phyloP scores from a whole-genome alignment of 2,113 vertebrate species.

The Gobio gobio region DNA sequence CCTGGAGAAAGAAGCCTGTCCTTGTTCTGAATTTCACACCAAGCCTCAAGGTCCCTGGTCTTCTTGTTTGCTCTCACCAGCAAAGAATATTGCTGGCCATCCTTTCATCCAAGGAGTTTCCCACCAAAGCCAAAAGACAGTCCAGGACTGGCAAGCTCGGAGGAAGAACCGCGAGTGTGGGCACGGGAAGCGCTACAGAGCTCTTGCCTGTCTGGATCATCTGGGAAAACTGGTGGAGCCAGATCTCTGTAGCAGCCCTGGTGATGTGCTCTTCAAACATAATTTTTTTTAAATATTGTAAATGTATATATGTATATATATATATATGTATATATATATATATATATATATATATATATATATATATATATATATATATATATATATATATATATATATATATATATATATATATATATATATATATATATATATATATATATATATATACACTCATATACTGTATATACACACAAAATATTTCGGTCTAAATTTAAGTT shows the following conservation, averaged over 20 bases:
- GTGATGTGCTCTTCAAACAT: slow-evolving; percentile 18
- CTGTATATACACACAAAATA: too few species aligned
- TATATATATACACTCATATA: too few species aligned
- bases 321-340: too few species aligned
- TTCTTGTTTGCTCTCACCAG: slow-evolving; percentile 76
- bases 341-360: too few species aligned
- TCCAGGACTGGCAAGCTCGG: slow-evolving; percentile 49
- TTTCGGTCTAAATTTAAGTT: too few species aligned
- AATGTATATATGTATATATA: too few species aligned
- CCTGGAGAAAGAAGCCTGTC: slow-evolving; percentile 63
- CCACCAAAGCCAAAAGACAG: slow-evolving; percentile 50
- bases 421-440: too few species aligned
- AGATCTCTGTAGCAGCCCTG: slow-evolving; percentile 65
- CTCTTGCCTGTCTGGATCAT: slow-evolving; percentile 65
- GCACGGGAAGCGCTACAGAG: slow-evolving; percentile 67
- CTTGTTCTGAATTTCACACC: slow-evolving; percentile 75
- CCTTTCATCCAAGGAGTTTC: slow-evolving; percentile 29
- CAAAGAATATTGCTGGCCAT: slow-evolving; percentile 3
- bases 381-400: too few species aligned
- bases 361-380: too few species aligned
- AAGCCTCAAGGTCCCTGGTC: slow-evolving; percentile 84
- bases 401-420: too few species aligned
- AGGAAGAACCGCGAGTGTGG: slow-evolving; percentile 75
- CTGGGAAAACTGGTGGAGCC: slow-evolving; percentile 76
- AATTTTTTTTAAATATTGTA: too few species aligned